A percentile compares a stretch with the other conserved stretches of the same genome.
These are phyloP conservation scores for Aegotheles bennettii DNA, from an alignment of 2,113 vertebrate genomes.

Conservation along the genomic window DNA sequence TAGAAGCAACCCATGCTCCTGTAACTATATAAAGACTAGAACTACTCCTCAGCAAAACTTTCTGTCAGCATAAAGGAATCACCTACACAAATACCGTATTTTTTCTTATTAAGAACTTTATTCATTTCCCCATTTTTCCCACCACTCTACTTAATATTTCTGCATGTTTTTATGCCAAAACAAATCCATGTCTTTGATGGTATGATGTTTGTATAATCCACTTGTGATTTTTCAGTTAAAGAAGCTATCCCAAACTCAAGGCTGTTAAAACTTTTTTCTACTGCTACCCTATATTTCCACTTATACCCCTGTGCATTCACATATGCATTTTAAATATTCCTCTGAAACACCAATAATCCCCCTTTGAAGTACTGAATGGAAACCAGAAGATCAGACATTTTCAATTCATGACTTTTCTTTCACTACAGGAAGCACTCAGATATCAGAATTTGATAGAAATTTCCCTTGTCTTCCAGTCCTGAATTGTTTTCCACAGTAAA, in stretches of 20 bases:
- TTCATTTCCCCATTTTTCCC: conserved; percentile 24
- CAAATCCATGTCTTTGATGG: conserved; percentile 50
- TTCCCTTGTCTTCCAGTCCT: neutral
- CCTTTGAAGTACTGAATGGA: conserved; percentile 51
- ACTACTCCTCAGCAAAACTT: neutral
- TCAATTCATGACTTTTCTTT: conserved; percentile 25
- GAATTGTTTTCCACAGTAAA: neutral
- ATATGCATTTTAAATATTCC: conserved; percentile 52
- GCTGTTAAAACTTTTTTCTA: conserved; percentile 49
- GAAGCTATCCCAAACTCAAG: conserved; percentile 56
- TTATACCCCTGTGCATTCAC: conserved; percentile 42
- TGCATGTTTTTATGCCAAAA: conserved; percentile 35
- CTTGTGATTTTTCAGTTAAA: conserved; percentile 57
- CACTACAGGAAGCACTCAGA: neutral
- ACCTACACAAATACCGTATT: conserved; percentile 47
- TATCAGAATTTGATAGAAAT: neutral
- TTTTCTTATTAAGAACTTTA: conserved; percentile 52
- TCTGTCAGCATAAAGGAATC: conserved; percentile 46
- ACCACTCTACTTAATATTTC: conserved; percentile 35
- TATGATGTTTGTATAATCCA: conserved; percentile 39
- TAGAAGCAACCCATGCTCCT: neutral
- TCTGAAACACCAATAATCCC: conserved; percentile 36
- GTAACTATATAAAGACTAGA: neutral
- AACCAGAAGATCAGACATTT: conserved; percentile 40
- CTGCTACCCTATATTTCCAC: conserved; percentile 33